Percentiles rank a stretch among this genome's conserved stretches.
Evolutionary conservation across 2,888 invertebrate species (phyloP).

Genomic region (Leptinotarsa rubiginosa): DNA sequence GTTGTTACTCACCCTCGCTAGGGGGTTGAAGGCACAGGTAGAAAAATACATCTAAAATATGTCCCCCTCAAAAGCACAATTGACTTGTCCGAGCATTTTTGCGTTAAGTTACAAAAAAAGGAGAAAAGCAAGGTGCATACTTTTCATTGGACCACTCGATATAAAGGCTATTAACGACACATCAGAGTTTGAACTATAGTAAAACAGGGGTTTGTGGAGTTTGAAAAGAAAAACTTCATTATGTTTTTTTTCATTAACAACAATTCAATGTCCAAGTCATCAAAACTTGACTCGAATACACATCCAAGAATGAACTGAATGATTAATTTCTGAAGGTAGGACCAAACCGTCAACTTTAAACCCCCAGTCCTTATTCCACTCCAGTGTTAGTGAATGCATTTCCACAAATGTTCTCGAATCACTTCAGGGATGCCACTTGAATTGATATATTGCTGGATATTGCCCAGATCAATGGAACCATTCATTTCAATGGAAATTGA

Average conservation of each 20-base stretch:
- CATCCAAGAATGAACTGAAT: not conserved
- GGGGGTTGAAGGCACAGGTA: too few relatives aligned
- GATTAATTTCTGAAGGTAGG: not conserved
- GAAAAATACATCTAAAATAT: too few relatives aligned
- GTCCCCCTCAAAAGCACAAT: too few relatives aligned
- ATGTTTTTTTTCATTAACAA: not conserved
- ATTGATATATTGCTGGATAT: slow-evolving; percentile 49
- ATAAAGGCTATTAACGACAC: too few relatives aligned
- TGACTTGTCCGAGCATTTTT: too few relatives aligned
- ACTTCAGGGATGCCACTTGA: slow-evolving; percentile 50
- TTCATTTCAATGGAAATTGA: slow-evolving; percentile 44
- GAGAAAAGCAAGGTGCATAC: too few relatives aligned
- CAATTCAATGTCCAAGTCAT: not conserved
- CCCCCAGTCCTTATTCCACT: not conserved
- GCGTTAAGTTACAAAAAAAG: too few relatives aligned
- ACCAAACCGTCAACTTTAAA: not conserved
- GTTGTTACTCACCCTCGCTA: too few relatives aligned
- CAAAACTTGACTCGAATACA: not conserved
- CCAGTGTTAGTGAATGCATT: slow-evolving; percentile 28
- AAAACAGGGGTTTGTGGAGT: not conserved
- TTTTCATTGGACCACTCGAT: too few relatives aligned
- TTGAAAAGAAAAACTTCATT: not conserved
- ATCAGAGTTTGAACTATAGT: too few relatives aligned
- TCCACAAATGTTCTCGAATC: slow-evolving; percentile 50
- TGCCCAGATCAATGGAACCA: slow-evolving; percentile 45